Evolutionary conservation across 2,888 invertebrate genomes (phyloP).

Genomic region (Tuta absoluta): DNA sequence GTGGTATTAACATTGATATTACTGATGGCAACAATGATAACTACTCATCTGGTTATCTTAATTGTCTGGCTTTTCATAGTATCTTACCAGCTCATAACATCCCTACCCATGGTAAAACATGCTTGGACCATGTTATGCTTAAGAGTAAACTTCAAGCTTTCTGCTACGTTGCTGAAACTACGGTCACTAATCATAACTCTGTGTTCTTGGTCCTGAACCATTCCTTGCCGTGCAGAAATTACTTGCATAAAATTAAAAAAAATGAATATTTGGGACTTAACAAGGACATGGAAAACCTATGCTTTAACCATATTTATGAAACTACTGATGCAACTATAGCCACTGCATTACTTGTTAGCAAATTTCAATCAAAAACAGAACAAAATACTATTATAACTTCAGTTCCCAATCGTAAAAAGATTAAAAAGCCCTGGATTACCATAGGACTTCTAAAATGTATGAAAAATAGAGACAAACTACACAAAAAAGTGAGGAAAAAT

Average conservation of each 20-base stretch:
- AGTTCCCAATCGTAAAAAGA: background rate
- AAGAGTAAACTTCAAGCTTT: background rate
- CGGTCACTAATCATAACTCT: background rate
- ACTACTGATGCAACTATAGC: background rate
- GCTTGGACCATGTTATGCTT: background rate
- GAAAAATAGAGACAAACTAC: slow-evolving; percentile 1
- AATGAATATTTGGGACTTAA: background rate
- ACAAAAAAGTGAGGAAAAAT: too few species aligned
- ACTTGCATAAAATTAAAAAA: background rate
- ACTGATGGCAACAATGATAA: background rate
- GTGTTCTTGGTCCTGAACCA: background rate
- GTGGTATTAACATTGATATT: background rate
- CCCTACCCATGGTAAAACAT: background rate
- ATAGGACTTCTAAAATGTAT: background rate
- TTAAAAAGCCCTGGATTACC: background rate
- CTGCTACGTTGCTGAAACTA: background rate
- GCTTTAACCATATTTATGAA: background rate
- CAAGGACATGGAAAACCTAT: background rate
- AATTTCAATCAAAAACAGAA: background rate
- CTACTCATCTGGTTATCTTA: too few species aligned
- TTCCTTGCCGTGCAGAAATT: background rate
- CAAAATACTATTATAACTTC: background rate
- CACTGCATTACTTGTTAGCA: background rate
- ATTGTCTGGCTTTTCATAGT: background rate
- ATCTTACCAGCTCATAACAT: background rate